phyloP scores from a whole-genome alignment of 2,888 invertebrate species.

The Blastobasis adustella region DNA sequence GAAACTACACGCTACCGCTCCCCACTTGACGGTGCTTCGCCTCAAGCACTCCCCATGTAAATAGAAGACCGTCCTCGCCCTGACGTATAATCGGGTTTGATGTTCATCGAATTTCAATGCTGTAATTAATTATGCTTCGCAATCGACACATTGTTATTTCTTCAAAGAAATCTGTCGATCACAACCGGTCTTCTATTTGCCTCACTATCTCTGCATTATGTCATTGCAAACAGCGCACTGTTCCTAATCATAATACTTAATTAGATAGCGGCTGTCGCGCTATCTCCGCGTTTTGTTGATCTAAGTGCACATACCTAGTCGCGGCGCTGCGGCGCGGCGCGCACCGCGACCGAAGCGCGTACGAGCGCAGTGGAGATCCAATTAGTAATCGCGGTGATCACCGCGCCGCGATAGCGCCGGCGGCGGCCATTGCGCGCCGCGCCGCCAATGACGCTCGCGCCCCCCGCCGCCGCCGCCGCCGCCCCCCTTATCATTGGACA shows the following conservation, averaged over 20 bases:
- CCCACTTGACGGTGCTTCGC: slow-evolving; percentile 17
- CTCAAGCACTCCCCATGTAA: too few relatives aligned
- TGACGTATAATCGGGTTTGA: too few relatives aligned
- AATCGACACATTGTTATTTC: too few relatives aligned
- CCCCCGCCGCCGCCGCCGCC: slow-evolving; percentile 13
- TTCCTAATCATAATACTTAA: background rate
- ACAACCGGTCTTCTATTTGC: too few relatives aligned
- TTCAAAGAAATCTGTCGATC: too few relatives aligned
- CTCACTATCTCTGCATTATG: too few relatives aligned
- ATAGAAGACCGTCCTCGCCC: too few relatives aligned
- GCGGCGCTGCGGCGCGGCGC: too few relatives aligned
- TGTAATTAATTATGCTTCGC: too few relatives aligned
- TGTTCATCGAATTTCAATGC: too few relatives aligned
- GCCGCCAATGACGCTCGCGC: slow-evolving; percentile 23
- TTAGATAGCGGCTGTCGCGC: slow-evolving; percentile 5
- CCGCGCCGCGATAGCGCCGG: background rate
- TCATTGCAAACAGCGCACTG: too few relatives aligned
- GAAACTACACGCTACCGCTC: slow-evolving; percentile 72
- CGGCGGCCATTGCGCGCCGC: background rate
- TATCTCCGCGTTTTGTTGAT: slow-evolving; percentile 18
- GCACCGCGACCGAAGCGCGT: too few relatives aligned
- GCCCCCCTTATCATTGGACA: slow-evolving; percentile 15
- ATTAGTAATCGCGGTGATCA: background rate
- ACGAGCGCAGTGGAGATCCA: background rate
- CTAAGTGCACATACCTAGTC: slow-evolving; percentile 19